Evolutionary conservation across 2,888 invertebrate species (phyloP).

Genomic region (Amiota minor): DNA sequence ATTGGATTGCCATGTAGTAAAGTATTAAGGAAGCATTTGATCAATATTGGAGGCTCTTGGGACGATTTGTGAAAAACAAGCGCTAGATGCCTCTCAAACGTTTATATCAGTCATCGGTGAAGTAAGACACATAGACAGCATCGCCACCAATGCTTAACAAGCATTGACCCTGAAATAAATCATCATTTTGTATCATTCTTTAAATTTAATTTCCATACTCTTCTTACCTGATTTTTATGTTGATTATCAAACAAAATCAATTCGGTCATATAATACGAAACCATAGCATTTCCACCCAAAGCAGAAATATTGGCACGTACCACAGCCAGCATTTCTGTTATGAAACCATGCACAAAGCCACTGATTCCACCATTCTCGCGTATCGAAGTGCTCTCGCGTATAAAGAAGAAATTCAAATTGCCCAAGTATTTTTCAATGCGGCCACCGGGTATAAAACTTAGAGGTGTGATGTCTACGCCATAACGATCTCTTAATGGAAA

Average conservation of each 20-base stretch:
- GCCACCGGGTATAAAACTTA: conserved; percentile 85
- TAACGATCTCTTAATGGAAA: conserved; percentile 70
- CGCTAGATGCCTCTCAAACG: conserved; percentile 70
- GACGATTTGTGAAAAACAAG: conserved; percentile 68
- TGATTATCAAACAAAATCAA: conserved; percentile 92
- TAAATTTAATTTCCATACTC: not conserved
- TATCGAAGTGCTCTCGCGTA: conserved; percentile 93
- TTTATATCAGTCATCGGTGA: conserved; percentile 75
- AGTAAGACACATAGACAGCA: conserved; percentile 88
- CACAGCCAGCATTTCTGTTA: conserved; percentile 92
- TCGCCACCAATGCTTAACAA: conserved; percentile 96
- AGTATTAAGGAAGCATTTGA: not conserved
- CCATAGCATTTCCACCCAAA: conserved; percentile 95
- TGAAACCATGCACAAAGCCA: conserved; percentile 94
- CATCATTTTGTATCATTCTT: conserved; percentile 24
- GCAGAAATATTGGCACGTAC: conserved; percentile 94
- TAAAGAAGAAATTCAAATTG: conserved; percentile 94
- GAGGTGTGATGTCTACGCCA: conserved; percentile 87
- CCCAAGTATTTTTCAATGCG: conserved; percentile 88
- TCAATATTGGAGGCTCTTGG: conserved; percentile 66
- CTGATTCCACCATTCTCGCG: conserved; percentile 93
- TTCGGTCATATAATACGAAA: conserved; percentile 94
- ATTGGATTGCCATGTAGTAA: too few relatives aligned
- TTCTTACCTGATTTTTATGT: conserved; percentile 93
- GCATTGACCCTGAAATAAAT: conserved; percentile 88